Conservation (phyloP, 1,140 invertebrate genomes). For the Drosophila ambigua region DNA sequence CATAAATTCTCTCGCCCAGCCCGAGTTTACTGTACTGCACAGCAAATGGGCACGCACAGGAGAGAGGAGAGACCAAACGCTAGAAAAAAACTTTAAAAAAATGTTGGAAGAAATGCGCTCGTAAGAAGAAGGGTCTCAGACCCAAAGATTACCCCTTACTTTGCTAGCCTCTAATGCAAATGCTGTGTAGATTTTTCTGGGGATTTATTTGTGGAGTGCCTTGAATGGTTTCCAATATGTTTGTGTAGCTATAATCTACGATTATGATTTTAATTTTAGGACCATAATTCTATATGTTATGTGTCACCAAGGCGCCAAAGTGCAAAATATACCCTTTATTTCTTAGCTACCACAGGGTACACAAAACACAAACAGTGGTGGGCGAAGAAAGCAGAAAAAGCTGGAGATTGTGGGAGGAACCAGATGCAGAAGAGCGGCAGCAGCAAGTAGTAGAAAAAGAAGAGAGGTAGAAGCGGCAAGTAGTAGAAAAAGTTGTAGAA, state of each 20-base stretch:
- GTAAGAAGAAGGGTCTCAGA: background rate
- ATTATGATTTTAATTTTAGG: no score
- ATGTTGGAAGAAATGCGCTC: background rate
- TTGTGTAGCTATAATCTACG: no score
- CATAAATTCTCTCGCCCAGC: constrained; percentile 73
- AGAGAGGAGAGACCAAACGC: constrained; percentile 9
- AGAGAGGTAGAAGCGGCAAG: background rate
- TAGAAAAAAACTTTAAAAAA: constrained; percentile 42
- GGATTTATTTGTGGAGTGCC: no score
- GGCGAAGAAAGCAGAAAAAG: no score
- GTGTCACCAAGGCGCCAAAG: no score
- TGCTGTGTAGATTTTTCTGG: no score
- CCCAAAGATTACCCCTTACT: constrained; percentile 1
- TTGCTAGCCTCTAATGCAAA: no score
- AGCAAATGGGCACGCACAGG: constrained; percentile 68
- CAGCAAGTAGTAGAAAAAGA: background rate
- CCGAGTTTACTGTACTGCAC: constrained; percentile 67
- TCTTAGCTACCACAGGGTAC: background rate
- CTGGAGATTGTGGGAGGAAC: no score
- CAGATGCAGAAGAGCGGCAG: background rate
- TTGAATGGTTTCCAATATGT: no score
- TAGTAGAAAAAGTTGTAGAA: constrained; percentile 13
- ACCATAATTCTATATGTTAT: no score
- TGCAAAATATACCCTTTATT: background rate
- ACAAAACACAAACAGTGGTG: constrained; percentile 28